Percentiles rank a stretch among this genome's conserved stretches.
These are phyloP conservation scores for Rhombomys opimus DNA, from an alignment of 2,113 vertebrate species.

Conservation along the genomic window DNA sequence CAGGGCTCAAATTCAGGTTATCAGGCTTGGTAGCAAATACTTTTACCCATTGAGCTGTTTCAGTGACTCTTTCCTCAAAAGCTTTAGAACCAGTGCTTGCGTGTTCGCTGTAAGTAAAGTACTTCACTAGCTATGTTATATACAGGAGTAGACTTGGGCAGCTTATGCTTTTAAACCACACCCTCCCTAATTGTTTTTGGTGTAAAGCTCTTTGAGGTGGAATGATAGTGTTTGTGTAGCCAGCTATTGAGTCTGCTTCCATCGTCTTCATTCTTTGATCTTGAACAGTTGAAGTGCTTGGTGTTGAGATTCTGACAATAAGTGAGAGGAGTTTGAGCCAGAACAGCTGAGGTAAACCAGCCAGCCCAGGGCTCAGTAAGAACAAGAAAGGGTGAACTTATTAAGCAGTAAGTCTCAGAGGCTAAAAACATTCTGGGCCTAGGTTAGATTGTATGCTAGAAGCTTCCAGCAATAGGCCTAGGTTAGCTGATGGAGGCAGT, in stretches of 20 bases:
- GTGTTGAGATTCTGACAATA: neutral
- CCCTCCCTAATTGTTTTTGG: neutral
- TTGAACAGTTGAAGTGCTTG: neutral
- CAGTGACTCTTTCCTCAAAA: neutral
- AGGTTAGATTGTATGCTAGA: too few species aligned
- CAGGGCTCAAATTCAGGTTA: neutral
- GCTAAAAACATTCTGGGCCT: neutral
- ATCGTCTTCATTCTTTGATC: neutral
- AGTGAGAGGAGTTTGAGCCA: neutral
- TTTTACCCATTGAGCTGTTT: neutral
- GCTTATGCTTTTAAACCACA: neutral
- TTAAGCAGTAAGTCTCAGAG: too few species aligned
- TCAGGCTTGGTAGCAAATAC: neutral
- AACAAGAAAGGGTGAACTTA: too few species aligned
- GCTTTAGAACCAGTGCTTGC: neutral
- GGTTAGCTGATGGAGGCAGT: too few species aligned
- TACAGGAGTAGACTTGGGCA: neutral
- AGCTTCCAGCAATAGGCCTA: too few species aligned
- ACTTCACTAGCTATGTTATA: neutral
- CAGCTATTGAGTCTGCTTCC: neutral
- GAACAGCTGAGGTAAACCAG: neutral
- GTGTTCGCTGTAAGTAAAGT: neutral
- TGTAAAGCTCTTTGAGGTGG: neutral
- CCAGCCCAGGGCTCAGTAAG: neutral
- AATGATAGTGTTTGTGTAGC: conserved; percentile 17